Evolutionary conservation across 2,797 vertebrate genomes (phyloP).

Genomic region (Pantherophis vulpinus): DNA sequence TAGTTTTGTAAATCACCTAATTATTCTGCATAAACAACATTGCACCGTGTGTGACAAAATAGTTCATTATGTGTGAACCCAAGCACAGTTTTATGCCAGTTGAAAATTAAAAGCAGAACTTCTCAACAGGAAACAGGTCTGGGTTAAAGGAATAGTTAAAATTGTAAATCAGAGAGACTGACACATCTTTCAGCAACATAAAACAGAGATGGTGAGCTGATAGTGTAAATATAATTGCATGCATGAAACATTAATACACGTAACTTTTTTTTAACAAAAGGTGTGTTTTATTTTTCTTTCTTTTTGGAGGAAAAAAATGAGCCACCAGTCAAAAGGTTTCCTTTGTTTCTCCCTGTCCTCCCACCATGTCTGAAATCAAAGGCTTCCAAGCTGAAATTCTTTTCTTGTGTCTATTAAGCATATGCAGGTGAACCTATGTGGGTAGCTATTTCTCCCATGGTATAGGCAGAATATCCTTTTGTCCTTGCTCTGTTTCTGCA

Average conservation of each 20-base stretch:
- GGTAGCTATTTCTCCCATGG: conserved; percentile 65
- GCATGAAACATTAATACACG: conserved; percentile 44
- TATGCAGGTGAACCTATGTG: conserved; percentile 61
- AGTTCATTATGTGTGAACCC: conserved; percentile 22
- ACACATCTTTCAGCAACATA: neutral
- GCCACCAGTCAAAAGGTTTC: conserved; percentile 57
- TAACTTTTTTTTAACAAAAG: conserved; percentile 37
- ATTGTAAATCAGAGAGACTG: conserved; percentile 34
- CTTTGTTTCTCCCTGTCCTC: conserved; percentile 41
- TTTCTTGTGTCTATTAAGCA: conserved; percentile 65
- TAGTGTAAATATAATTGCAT: conserved; percentile 34
- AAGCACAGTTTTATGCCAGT: neutral
- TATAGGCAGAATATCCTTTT: conserved; percentile 79
- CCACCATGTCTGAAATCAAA: conserved; percentile 58
- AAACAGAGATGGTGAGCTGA: conserved; percentile 38
- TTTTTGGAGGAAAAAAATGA: conserved; percentile 57
- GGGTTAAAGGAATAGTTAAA: neutral
- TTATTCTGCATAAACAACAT: neutral
- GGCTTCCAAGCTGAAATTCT: conserved; percentile 63
- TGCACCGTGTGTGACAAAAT: conserved; percentile 38
- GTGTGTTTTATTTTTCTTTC: conserved; percentile 51
- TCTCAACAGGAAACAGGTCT: neutral
- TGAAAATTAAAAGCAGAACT: conserved; percentile 11
- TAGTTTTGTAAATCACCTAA: neutral
- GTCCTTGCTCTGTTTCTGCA: conserved; percentile 84